Conservation (phyloP, 1,140 invertebrate genomes). For the Drosophila lini region DNA sequence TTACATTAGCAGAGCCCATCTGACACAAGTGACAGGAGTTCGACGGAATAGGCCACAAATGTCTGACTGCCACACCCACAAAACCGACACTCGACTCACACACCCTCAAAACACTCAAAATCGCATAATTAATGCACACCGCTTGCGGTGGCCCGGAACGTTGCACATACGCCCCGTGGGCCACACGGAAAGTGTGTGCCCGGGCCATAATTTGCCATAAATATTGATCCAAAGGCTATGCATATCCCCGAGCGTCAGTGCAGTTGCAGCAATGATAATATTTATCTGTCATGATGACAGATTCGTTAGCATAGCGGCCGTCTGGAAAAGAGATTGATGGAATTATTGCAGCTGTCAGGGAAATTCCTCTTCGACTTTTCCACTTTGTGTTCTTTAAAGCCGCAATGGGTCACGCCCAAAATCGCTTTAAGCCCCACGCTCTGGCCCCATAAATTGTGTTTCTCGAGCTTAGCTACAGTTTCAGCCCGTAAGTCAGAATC, state of each 20-base stretch:
- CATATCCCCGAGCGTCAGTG: slow-evolving; percentile 1
- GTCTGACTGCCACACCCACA: slow-evolving; percentile 9
- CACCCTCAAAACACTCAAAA: slow-evolving; percentile 37
- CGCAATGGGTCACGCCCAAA: slow-evolving; percentile 22
- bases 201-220: slow-evolving; percentile 39
- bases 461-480: slow-evolving; percentile 56
- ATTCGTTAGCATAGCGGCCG: slow-evolving; percentile 15
- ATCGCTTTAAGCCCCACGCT: slow-evolving; percentile 33
- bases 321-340: slow-evolving; percentile 5
- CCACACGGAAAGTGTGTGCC: slow-evolving; percentile 17
- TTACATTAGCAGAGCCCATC: slow-evolving; percentile 31
- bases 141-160: slow-evolving; percentile 35
- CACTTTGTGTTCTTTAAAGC: slow-evolving; percentile 31
- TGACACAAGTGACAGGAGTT: slow-evolving; percentile 17
- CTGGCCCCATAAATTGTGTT: slow-evolving; percentile 54
- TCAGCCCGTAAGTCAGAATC: slow-evolving; percentile 59
- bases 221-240: slow-evolving; percentile 41
- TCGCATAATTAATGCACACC: slow-evolving; percentile 52
- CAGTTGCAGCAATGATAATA: slow-evolving; percentile 32
- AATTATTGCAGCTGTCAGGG: slow-evolving; percentile 17
- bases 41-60: slow-evolving; percentile 16
- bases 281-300: slow-evolving; percentile 43
- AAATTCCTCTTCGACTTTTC: slow-evolving; percentile 1
- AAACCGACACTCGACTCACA: background rate
- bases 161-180: slow-evolving; percentile 52